phyloP scores from a whole-genome alignment of 2,888 invertebrate genomes.

The Apamea sordens region DNA sequence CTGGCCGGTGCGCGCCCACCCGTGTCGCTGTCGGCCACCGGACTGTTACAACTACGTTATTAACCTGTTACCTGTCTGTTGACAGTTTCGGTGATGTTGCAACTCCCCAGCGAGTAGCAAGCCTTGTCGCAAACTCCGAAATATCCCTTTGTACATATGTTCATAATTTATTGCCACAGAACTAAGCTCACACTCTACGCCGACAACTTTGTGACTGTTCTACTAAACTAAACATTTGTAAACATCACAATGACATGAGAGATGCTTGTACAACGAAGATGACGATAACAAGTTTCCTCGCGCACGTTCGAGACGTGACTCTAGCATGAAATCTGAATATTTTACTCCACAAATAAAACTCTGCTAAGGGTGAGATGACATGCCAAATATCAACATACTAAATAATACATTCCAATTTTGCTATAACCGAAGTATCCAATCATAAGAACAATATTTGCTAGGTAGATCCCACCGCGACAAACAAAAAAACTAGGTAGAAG shows the following conservation, averaged over 20 bases:
- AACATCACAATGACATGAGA: conserved; percentile 39
- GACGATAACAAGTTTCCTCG: conserved; percentile 33
- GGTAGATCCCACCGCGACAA: conserved; percentile 6
- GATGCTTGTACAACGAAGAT: conserved; percentile 24
- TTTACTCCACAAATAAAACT: conserved; percentile 36
- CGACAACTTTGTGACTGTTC: conserved; percentile 33
- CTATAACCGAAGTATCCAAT: conserved; percentile 21
- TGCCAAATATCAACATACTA: conserved; percentile 29
- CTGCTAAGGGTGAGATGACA: conserved; percentile 23
- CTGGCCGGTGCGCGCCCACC: conserved; percentile 1
- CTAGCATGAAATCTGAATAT: conserved; percentile 24
- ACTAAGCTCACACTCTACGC: conserved; percentile 18
- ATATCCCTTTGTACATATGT: conserved; percentile 15
- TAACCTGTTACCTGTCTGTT: conserved; percentile 32
- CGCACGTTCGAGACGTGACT: conserved; percentile 36
- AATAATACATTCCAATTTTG: conserved; percentile 25
- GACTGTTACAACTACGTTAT: conserved; percentile 14
- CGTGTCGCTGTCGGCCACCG: conserved; percentile 18
- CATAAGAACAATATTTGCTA: conserved; percentile 36
- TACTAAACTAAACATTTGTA: conserved; percentile 39
- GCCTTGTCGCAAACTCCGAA: conserved; percentile 2
- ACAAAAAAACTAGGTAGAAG: conserved; percentile 19
- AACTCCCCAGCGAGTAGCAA: conserved; percentile 23
- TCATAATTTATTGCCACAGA: conserved; percentile 30
- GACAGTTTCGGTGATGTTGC: conserved; percentile 6